These are phyloP conservation scores for Pomacea canaliculata DNA, from an alignment of 2,888 invertebrate species.

Conservation along the genomic window DNA sequence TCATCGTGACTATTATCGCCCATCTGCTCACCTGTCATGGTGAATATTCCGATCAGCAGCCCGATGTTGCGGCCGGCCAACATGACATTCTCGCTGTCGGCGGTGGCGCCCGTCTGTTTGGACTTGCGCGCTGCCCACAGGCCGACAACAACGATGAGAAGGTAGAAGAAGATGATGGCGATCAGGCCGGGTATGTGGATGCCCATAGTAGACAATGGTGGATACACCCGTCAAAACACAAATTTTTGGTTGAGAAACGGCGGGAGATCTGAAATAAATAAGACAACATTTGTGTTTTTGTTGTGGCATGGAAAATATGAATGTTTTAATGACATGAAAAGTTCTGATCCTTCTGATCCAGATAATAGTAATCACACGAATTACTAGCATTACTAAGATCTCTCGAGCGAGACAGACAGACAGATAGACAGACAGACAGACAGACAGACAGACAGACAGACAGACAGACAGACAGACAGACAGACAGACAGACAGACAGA, in stretches of 20 bases:
- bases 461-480: background rate
- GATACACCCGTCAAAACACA: background rate
- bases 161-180: slow-evolving; percentile 95
- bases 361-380: too few relatives aligned
- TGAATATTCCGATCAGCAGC: slow-evolving; percentile 96
- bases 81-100: slow-evolving; percentile 92
- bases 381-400: too few relatives aligned
- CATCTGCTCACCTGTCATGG: slow-evolving; percentile 90
- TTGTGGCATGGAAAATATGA: background rate
- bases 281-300: background rate
- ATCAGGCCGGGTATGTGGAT: slow-evolving; percentile 87
- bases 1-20: too few relatives aligned
- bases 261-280: background rate
- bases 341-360: too few relatives aligned
- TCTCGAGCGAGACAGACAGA: too few relatives aligned
- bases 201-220: slow-evolving; percentile 45
- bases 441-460: background rate
- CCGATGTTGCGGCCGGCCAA: slow-evolving; percentile 96
- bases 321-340: too few relatives aligned
- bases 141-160: slow-evolving; percentile 93
- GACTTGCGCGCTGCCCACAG: slow-evolving; percentile 96
- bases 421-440: background rate
- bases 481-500: too few relatives aligned
- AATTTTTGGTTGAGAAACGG: background rate
- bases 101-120: slow-evolving; percentile 73